These are phyloP conservation scores for Hydraecia micacea DNA, from an alignment of 2,888 invertebrate genomes.

Conservation along the genomic window DNA sequence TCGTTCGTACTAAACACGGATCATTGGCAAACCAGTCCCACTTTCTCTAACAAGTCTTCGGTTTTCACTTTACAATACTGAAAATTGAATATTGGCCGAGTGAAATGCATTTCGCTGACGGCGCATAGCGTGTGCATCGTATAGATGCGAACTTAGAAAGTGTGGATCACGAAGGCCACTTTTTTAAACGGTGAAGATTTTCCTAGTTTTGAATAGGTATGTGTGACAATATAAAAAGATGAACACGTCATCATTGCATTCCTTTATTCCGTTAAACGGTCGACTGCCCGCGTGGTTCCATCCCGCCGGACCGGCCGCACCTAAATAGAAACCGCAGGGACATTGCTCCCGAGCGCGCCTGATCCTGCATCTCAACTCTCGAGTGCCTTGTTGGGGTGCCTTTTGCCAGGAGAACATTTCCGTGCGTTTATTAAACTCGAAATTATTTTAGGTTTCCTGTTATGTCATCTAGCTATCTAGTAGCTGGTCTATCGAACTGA, in stretches of 20 bases:
- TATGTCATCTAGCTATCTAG: conserved; percentile 33
- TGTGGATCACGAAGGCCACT: conserved; percentile 49
- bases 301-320: conserved; percentile 88
- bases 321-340: conserved; percentile 90
- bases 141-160: conserved; percentile 70
- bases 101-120: conserved; percentile 62
- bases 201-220: conserved; percentile 30
- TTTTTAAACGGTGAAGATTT: conserved; percentile 31
- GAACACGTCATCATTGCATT: conserved; percentile 79
- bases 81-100: conserved; percentile 66
- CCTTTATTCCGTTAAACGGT: conserved; percentile 85
- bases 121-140: conserved; percentile 51
- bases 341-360: conserved; percentile 87
- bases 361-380: conserved; percentile 84
- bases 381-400: conserved; percentile 84
- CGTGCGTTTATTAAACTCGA: conserved; percentile 41
- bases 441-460: conserved; percentile 46
- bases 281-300: conserved; percentile 86
- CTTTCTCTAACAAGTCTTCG: conserved; percentile 67
- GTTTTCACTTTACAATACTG: conserved; percentile 63
- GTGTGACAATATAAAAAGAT: conserved; percentile 68
- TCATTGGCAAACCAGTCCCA: conserved; percentile 61
- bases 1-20: conserved; percentile 46
- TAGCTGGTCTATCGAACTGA: conserved; percentile 39
- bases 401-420: conserved; percentile 70